A percentile compares a stretch with the other conserved stretches of the same genome.
phyloP scores from a whole-genome alignment of 2,113 vertebrate genomes.

The Macroglossus sobrinus region DNA sequence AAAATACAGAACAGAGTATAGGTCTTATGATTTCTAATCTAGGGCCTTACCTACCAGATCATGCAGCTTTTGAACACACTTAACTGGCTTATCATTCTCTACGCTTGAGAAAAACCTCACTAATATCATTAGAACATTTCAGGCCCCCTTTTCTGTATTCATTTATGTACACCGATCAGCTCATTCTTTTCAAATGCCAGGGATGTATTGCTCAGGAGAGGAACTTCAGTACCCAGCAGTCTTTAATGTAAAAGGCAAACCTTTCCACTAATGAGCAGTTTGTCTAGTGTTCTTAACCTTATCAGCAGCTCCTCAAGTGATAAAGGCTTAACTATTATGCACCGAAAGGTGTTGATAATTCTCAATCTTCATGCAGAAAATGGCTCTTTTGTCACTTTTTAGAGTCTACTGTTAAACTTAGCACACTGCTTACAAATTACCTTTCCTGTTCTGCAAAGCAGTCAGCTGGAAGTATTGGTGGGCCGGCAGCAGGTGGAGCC shows the following conservation, averaged over 20 bases:
- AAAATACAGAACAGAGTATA: not conserved
- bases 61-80: not conserved
- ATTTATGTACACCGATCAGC: constrained; percentile 81
- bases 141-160: constrained; percentile 80
- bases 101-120: constrained; percentile 61
- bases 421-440: constrained; percentile 86
- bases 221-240: constrained; percentile 86
- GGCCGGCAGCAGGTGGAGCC: constrained; percentile 81
- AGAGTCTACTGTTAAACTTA: constrained; percentile 84
- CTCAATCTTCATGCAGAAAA: constrained; percentile 88
- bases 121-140: constrained; percentile 73
- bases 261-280: constrained; percentile 91
- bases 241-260: constrained; percentile 89
- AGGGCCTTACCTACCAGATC: constrained; percentile 18
- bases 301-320: constrained; percentile 88
- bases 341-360: constrained; percentile 90
- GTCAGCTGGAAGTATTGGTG: constrained; percentile 84
- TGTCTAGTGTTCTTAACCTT: constrained; percentile 91
- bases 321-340: constrained; percentile 89
- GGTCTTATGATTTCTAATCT: not conserved
- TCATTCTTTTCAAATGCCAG: constrained; percentile 85
- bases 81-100: constrained; percentile 31
- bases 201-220: constrained; percentile 85
- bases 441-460: constrained; percentile 80
- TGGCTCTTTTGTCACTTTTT: constrained; percentile 84